Conservation (phyloP, 2,888 invertebrate genomes). For the Arrhopalites spinosus region DNA sequence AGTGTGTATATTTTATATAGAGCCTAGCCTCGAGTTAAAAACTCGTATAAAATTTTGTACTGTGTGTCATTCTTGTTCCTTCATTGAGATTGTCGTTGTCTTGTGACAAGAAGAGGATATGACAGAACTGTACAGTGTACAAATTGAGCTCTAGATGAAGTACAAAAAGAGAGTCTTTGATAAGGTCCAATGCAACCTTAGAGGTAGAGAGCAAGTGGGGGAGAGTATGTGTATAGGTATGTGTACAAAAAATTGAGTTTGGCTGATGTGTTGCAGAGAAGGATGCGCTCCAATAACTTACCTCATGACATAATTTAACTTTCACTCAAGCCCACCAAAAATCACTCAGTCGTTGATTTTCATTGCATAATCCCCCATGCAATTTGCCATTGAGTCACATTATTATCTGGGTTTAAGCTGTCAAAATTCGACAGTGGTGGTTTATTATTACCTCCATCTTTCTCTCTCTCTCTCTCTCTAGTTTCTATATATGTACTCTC, state of each 20-base stretch:
- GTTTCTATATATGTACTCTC: not conserved
- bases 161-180: not conserved
- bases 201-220: not conserved
- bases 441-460: constrained; percentile 20
- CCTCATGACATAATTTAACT: constrained; percentile 50
- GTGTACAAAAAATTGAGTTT: not conserved
- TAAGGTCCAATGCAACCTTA: not conserved
- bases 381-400: constrained; percentile 36
- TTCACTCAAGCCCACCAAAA: constrained; percentile 49
- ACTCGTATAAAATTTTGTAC: no score
- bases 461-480: not conserved
- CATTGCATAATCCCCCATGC: constrained; percentile 41
- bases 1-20: no score
- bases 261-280: constrained; percentile 18
- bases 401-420: constrained; percentile 10
- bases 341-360: constrained; percentile 40
- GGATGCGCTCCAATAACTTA: constrained; percentile 52
- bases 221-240: not conserved
- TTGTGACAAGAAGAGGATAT: constrained; percentile 1
- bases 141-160: no score
- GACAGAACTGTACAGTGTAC: not conserved
- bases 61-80: no score
- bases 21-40: no score
- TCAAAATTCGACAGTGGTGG: constrained; percentile 24
- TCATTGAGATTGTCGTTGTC: no score